These are phyloP conservation scores for Cyclina sinensis DNA, from an alignment of 1,140 invertebrate species.

Conservation along the genomic window DNA sequence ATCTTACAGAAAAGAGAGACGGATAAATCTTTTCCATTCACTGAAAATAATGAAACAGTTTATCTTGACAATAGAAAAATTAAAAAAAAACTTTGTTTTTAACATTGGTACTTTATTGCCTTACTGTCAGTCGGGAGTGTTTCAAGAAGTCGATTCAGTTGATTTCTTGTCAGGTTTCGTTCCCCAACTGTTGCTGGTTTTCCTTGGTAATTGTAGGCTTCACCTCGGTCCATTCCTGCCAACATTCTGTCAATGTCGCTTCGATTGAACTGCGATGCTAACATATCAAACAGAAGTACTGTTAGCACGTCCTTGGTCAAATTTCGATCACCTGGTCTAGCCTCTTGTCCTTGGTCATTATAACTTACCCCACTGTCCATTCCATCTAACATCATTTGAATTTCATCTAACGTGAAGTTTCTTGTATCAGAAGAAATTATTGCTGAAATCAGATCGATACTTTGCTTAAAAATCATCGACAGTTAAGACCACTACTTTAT, in stretches of 20 bases:
- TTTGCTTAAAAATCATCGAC: too few relatives aligned
- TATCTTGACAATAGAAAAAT: too few relatives aligned
- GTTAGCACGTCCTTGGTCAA: neutral
- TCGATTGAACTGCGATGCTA: neutral
- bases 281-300: neutral
- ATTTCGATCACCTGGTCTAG: neutral
- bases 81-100: too few relatives aligned
- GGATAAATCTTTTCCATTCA: too few relatives aligned
- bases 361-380: neutral
- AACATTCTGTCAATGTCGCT: neutral
- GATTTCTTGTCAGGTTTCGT: neutral
- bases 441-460: too few relatives aligned
- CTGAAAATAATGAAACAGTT: too few relatives aligned
- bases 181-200: neutral
- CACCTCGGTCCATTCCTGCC: neutral
- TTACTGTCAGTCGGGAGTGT: too few relatives aligned
- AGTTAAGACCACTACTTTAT: too few relatives aligned
- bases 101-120: too few relatives aligned
- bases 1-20: too few relatives aligned
- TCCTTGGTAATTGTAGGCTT: neutral
- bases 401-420: neutral
- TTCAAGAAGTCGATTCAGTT: neutral
- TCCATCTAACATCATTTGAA: neutral
- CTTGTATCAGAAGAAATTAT: too few relatives aligned
- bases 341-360: neutral